Percentiles rank a stretch among this genome's conserved stretches.
Conservation (phyloP, 2,888 invertebrate genomes). For the Gordius sp. region DNA sequence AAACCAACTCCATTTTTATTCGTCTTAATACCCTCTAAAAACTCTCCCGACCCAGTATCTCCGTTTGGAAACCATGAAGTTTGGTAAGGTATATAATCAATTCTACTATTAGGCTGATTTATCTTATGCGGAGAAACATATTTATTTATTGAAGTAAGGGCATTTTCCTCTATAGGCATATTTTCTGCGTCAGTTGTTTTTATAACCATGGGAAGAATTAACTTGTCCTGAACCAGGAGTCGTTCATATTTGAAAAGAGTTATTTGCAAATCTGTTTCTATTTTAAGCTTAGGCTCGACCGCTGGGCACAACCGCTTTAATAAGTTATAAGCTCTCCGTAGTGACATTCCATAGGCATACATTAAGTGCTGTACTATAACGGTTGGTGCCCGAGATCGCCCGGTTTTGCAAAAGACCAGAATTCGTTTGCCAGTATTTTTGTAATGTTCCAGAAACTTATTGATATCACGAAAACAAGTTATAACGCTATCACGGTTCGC, state of each 20-base stretch:
- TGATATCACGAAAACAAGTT: neutral
- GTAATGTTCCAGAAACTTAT: slow-evolving; percentile 1
- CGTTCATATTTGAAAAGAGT: slow-evolving; percentile 3
- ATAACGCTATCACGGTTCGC: no score
- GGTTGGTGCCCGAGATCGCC: neutral
- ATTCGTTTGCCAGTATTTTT: neutral
- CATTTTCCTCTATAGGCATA: no score
- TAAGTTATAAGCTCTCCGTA: neutral
- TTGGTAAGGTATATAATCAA: no score
- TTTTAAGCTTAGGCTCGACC: neutral
- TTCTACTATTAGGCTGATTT: neutral
- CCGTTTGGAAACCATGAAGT: no score
- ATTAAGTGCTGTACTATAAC: neutral
- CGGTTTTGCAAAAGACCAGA: neutral
- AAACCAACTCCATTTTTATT: no score
- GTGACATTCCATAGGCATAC: neutral
- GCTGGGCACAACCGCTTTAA: neutral
- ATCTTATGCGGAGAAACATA: neutral
- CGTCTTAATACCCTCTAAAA: no score
- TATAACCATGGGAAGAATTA: no score
- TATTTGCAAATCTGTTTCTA: neutral
- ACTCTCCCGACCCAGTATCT: no score
- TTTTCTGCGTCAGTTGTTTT: no score
- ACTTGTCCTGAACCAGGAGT: neutral
- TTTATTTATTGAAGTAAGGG: no score